Conservation (phyloP, 2,113 vertebrate species). For the Thalassarche chlororhynchos region DNA sequence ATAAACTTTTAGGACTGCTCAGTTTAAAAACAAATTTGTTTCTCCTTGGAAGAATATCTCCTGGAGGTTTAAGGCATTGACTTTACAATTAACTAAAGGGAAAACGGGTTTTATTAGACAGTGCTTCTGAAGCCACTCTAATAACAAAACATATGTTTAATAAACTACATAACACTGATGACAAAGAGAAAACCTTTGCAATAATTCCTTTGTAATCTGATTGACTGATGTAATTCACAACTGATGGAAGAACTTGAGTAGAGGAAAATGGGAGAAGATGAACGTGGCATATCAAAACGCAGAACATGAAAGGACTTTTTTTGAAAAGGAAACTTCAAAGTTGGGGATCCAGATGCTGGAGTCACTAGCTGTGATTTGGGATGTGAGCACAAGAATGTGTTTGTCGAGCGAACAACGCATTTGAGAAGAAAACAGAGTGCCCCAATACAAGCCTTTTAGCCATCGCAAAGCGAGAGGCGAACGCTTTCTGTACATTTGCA, state of each 20-base stretch:
- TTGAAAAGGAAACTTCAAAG: conserved; percentile 29
- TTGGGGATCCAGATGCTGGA: neutral
- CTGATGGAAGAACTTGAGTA: neutral
- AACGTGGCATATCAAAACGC: neutral
- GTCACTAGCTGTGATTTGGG: neutral
- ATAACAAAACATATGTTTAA: neutral
- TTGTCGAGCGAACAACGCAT: neutral
- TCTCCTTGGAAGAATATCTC: conserved; percentile 10
- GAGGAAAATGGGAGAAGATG: neutral
- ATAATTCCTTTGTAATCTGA: neutral
- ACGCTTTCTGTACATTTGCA: neutral
- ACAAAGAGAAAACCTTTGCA: neutral
- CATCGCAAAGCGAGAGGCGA: fast-evolving
- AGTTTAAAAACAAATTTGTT: neutral
- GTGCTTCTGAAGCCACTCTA: neutral
- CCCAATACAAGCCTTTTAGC: neutral
- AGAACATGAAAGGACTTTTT: conserved; percentile 3
- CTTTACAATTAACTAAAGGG: neutral
- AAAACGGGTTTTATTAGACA: neutral
- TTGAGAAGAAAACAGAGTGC: neutral
- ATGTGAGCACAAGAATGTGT: fast-evolving
- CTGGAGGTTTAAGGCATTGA: conserved; percentile 5
- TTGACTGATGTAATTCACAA: neutral
- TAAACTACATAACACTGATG: neutral
- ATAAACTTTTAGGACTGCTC: conserved; percentile 8